Evolutionary conservation across 2,113 vertebrate genomes (phyloP).

Genomic region (Thalassoma bifasciatum): DNA sequence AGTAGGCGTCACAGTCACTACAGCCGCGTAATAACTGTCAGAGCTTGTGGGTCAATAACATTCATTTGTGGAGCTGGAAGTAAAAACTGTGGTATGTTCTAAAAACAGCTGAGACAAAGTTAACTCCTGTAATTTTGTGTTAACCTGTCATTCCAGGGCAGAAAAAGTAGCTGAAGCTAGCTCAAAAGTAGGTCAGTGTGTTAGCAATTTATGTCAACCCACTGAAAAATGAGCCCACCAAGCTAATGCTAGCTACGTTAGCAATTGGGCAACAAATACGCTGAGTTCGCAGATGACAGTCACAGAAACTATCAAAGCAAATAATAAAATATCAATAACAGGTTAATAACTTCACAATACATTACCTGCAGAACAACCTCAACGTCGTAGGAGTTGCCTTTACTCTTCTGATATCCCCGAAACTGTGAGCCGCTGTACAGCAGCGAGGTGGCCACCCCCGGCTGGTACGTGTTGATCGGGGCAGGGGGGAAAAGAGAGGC

Average conservation of each 20-base stretch:
- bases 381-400: too few relatives aligned
- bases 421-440: too few relatives aligned
- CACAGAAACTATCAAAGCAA: conserved; percentile 4
- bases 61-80: neutral
- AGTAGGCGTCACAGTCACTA: neutral
- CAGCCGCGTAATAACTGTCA: neutral
- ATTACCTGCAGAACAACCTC: too few relatives aligned
- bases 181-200: conserved; percentile 20
- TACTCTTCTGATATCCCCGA: too few relatives aligned
- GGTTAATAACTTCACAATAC: too few relatives aligned
- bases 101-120: neutral
- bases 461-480: too few relatives aligned
- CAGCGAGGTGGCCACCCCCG: too few relatives aligned
- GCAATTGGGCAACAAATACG: neutral
- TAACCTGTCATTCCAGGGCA: neutral
- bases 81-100: neutral
- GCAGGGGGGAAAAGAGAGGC: too few relatives aligned
- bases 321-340: too few relatives aligned
- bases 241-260: conserved; percentile 28
- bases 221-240: neutral
- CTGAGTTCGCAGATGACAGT: conserved; percentile 12
- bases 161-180: neutral
- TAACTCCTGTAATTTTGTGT: neutral
- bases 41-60: neutral
- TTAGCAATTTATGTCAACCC: neutral